These are phyloP conservation scores for Incurvaria masculella DNA, from an alignment of 2,888 invertebrate species.

Conservation along the genomic window DNA sequence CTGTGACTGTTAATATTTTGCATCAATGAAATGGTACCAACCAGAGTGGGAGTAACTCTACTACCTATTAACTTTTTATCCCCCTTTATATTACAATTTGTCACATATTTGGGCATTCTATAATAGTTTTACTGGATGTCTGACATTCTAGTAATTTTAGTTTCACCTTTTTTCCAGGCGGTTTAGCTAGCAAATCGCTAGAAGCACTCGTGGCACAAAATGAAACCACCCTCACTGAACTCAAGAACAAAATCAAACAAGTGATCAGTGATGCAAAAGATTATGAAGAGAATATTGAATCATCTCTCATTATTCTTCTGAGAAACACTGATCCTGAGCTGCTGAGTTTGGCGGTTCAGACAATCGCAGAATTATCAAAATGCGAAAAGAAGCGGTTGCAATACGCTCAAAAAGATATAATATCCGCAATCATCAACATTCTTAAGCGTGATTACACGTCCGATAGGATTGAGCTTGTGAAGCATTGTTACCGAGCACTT, in stretches of 20 bases:
- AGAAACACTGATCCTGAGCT: slow-evolving; percentile 46
- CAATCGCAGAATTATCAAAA: slow-evolving; percentile 80
- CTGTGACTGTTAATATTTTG: too few species aligned
- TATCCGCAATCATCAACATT: slow-evolving; percentile 56
- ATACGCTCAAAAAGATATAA: slow-evolving; percentile 61
- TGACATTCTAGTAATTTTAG: too few species aligned
- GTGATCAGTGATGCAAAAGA: slow-evolving; percentile 43
- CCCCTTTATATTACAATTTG: too few species aligned
- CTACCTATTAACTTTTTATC: too few species aligned
- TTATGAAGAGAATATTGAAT: slow-evolving; percentile 43
- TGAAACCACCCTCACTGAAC: slow-evolving; percentile 36
- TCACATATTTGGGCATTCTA: too few species aligned
- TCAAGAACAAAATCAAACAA: slow-evolving; percentile 42
- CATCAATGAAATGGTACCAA: too few species aligned
- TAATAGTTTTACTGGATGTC: too few species aligned
- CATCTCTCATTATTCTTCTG: slow-evolving; percentile 41
- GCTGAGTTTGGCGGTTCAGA: slow-evolving; percentile 60
- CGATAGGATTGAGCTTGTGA: slow-evolving; percentile 54
- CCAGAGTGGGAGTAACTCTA: too few species aligned
- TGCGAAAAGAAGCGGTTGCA: slow-evolving; percentile 69
- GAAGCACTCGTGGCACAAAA: slow-evolving; percentile 41
- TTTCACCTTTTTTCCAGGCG: too few species aligned
- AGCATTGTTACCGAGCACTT: slow-evolving; percentile 77
- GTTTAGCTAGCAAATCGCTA: slow-evolving; percentile 35
- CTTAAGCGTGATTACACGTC: slow-evolving; percentile 32